Conservation (phyloP, 1,140 invertebrate genomes). For the Drosophila pseudoananassae region DNA sequence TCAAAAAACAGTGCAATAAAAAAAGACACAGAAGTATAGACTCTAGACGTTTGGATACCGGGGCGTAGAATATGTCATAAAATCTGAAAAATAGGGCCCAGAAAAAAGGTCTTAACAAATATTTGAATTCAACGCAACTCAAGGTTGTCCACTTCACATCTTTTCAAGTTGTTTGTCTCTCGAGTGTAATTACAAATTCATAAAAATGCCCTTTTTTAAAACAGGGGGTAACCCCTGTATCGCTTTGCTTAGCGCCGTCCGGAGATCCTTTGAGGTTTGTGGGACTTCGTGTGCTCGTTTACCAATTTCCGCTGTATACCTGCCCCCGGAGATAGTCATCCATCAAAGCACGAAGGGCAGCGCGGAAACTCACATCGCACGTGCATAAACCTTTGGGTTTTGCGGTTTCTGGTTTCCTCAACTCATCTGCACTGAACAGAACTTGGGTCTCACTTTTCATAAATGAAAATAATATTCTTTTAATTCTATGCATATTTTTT, state of each 20-base stretch:
- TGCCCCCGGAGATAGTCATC: constrained; percentile 31
- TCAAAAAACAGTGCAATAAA: constrained; percentile 39
- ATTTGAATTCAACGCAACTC: constrained; percentile 2
- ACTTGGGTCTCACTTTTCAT: not conserved
- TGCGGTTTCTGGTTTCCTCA: constrained; percentile 38
- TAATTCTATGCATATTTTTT: not conserved
- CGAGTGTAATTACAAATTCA: constrained; percentile 52
- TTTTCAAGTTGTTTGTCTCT: constrained; percentile 25
- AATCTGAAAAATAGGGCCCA: not conserved
- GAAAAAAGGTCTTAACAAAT: constrained; percentile 3
- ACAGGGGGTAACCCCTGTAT: constrained; percentile 21
- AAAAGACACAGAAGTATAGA: constrained; percentile 5
- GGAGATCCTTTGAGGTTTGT: constrained; percentile 43
- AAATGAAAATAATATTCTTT: not conserved
- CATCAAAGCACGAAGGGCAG: constrained; percentile 9
- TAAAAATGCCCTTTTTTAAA: constrained; percentile 31
- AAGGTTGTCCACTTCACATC: constrained; percentile 16
- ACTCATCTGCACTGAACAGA: constrained; percentile 15
- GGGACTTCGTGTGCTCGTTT: constrained; percentile 23
- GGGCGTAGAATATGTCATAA: too few species aligned
- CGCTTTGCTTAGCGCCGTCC: constrained; percentile 28
- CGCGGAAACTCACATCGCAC: constrained; percentile 30
- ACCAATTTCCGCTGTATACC: constrained; percentile 56
- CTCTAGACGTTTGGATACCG: too few species aligned
- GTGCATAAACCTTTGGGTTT: constrained; percentile 41